These are phyloP conservation scores for Poecilia gillii DNA, from an alignment of 2,797 vertebrate genomes.

Conservation along the genomic window DNA sequence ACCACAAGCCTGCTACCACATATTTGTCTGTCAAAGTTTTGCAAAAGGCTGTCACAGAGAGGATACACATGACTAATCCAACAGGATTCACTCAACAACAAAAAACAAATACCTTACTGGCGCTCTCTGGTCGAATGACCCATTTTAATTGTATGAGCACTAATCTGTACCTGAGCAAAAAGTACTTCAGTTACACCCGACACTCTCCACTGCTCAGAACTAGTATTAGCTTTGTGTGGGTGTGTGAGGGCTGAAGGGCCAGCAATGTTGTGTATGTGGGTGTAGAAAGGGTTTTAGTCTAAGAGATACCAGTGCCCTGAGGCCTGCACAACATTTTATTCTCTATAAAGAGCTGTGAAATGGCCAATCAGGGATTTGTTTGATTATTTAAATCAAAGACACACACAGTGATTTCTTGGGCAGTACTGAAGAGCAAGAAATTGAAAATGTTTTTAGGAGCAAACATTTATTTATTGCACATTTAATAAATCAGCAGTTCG, in stretches of 20 bases:
- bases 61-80: conserved; percentile 64
- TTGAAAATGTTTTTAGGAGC: conserved; percentile 17
- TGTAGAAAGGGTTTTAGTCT: conserved; percentile 65
- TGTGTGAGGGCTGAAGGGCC: conserved; percentile 68
- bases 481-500: conserved; percentile 36
- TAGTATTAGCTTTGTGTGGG: conserved; percentile 68
- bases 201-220: conserved; percentile 63
- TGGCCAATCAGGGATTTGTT: conserved; percentile 29
- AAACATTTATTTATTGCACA: conserved; percentile 20
- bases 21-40: conserved; percentile 31
- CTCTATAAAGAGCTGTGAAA: conserved; percentile 32
- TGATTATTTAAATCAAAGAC: conserved; percentile 51
- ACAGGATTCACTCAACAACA: conserved; percentile 66
- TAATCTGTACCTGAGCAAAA: conserved; percentile 71
- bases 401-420: conserved; percentile 27
- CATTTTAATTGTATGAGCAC: conserved; percentile 74
- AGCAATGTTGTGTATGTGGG: conserved; percentile 75
- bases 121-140: conserved; percentile 65
- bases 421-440: conserved; percentile 14
- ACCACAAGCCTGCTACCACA: conserved; percentile 31
- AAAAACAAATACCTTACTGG: conserved; percentile 74
- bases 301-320: conserved; percentile 45
- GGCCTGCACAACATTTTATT: conserved; percentile 57
- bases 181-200: conserved; percentile 66
- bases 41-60: conserved; percentile 12